These are phyloP conservation scores for Abrostola tripartita DNA, from an alignment of 2,888 invertebrate genomes.

Conservation along the genomic window DNA sequence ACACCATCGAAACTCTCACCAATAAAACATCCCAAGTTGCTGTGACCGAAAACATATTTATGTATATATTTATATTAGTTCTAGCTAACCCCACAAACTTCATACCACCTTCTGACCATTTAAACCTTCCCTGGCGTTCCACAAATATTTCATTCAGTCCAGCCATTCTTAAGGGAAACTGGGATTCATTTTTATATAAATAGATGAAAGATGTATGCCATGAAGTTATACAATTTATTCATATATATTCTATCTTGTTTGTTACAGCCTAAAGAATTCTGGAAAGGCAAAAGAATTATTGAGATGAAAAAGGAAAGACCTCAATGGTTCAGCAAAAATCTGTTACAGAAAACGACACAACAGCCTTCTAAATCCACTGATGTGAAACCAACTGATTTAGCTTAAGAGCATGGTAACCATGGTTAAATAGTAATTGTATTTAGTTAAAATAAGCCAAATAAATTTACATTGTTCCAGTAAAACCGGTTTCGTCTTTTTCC, in stretches of 20 bases:
- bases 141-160: too few relatives aligned
- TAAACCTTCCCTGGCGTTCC: too few relatives aligned
- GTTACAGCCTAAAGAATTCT: conserved; percentile 87
- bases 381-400: conserved; percentile 92
- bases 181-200: too few relatives aligned
- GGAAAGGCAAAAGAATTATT: conserved; percentile 93
- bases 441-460: conserved; percentile 29
- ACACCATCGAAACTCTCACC: too few relatives aligned
- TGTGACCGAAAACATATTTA: too few relatives aligned
- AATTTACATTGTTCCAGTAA: conserved; percentile 19
- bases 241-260: conserved; percentile 13
- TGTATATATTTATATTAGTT: too few relatives aligned
- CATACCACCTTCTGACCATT: too few relatives aligned
- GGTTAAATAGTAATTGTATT: conserved; percentile 17
- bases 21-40: too few relatives aligned
- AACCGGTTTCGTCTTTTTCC: conserved; percentile 2
- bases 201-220: too few relatives aligned
- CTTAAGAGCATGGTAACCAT: conserved; percentile 73
- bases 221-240: background rate
- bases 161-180: too few relatives aligned
- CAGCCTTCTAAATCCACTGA: conserved; percentile 91
- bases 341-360: conserved; percentile 93
- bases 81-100: too few relatives aligned
- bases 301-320: conserved; percentile 96
- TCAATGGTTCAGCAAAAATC: conserved; percentile 95